phyloP scores from a whole-genome alignment of 2,113 vertebrate genomes.

The Polypterus bichir region DNA sequence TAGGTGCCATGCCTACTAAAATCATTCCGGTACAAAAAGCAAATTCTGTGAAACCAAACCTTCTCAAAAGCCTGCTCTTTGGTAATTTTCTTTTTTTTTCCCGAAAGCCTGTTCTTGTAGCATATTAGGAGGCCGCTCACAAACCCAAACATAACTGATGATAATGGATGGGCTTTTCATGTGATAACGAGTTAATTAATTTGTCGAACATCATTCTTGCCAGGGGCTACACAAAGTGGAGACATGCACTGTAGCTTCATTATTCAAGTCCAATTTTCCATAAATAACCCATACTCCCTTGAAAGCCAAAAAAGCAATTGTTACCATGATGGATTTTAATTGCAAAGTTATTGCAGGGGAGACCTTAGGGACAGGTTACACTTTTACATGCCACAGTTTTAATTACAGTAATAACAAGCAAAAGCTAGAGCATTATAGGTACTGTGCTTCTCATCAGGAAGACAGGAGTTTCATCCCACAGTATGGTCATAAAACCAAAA shows the following conservation, averaged over 20 bases:
- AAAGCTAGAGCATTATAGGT: neutral
- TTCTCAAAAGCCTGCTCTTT: no score
- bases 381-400: constrained; percentile 5
- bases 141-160: constrained; percentile 6
- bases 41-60: no score
- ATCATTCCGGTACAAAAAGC: no score
- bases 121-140: neutral
- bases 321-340: constrained; percentile 5
- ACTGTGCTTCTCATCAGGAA: neutral
- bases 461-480: neutral
- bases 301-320: constrained; percentile 2
- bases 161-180: constrained; percentile 6
- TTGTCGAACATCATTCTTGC: constrained; percentile 7
- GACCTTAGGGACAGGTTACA: constrained; percentile 7
- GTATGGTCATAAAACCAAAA: no score
- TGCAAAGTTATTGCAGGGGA: constrained; percentile 5
- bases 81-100: no score
- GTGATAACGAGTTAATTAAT: constrained; percentile 7
- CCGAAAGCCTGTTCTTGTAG: neutral
- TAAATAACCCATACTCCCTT: constrained; percentile 2
- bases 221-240: constrained; percentile 2
- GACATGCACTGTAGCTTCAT: neutral
- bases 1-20: no score
- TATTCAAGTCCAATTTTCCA: constrained; percentile 7
- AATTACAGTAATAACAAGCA: constrained; percentile 7